These are phyloP conservation scores for Megamerina dolium DNA, from an alignment of 2,888 invertebrate species.

Conservation along the genomic window DNA sequence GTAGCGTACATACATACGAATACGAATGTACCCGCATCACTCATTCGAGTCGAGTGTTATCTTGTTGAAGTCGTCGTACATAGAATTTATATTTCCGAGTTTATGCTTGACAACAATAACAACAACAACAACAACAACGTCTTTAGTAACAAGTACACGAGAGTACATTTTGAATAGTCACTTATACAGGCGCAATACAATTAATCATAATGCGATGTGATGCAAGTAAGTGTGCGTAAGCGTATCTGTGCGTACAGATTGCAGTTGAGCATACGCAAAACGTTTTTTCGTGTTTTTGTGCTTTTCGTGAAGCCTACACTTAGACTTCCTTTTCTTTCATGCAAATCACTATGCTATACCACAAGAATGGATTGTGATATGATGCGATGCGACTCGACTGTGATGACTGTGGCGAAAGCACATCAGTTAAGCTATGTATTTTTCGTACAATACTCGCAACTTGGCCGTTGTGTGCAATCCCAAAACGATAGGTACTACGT, in stretches of 20 bases:
- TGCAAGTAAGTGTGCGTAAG: conserved; percentile 19
- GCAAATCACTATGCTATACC: conserved; percentile 2
- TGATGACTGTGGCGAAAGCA: conserved; percentile 9
- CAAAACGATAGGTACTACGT: conserved; percentile 30
- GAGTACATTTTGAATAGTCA: too few relatives aligned
- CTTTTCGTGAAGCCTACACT: background rate
- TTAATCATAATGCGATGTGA: conserved; percentile 34
- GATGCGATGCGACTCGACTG: conserved; percentile 4
- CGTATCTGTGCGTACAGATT: too few relatives aligned
- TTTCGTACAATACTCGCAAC: conserved; percentile 8
- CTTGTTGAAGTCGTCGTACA: too few relatives aligned
- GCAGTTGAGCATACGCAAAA: too few relatives aligned
- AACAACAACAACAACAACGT: background rate
- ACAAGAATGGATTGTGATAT: background rate
- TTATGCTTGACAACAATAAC: too few relatives aligned
- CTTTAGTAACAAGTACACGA: too few relatives aligned
- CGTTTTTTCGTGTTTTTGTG: background rate
- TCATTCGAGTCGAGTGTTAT: too few relatives aligned
- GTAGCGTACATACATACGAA: too few relatives aligned
- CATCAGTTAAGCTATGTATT: conserved; percentile 14
- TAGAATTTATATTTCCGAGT: too few relatives aligned
- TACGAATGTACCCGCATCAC: too few relatives aligned
- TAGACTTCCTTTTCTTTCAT: background rate
- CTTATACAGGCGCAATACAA: conserved; percentile 22
- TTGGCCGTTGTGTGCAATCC: too few relatives aligned